phyloP scores from a whole-genome alignment of 2,113 vertebrate species.

The Nipponia nippon region DNA sequence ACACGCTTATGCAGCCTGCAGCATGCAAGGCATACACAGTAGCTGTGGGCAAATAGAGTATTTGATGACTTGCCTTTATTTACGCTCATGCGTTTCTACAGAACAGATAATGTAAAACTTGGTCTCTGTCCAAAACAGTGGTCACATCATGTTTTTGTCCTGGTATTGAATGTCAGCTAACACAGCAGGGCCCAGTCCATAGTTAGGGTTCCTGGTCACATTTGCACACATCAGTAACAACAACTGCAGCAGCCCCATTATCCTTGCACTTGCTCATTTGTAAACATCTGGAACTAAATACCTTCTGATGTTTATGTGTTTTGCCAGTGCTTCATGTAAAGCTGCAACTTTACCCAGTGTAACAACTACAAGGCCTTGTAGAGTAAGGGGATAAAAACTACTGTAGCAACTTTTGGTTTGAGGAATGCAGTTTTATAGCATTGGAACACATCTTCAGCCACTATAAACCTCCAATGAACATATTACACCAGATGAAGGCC shows the following conservation, averaged over 20 bases:
- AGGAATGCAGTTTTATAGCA: neutral
- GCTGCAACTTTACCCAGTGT: neutral
- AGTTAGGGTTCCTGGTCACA: neutral
- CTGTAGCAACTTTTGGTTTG: neutral
- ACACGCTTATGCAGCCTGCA: neutral
- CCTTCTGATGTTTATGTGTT: neutral
- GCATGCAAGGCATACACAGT: neutral
- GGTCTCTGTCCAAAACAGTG: neutral
- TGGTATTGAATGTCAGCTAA: neutral
- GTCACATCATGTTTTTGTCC: neutral
- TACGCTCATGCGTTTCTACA: fast-evolving
- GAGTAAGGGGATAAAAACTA: neutral
- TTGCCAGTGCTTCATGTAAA: neutral
- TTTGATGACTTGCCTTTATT: neutral
- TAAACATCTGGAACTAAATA: neutral
- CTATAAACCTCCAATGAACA: neutral
- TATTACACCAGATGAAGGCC: neutral
- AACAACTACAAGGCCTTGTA: neutral
- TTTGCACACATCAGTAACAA: neutral
- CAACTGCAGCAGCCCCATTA: neutral
- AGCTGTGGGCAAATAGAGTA: neutral
- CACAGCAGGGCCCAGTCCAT: neutral
- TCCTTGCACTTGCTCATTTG: neutral
- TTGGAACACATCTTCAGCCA: neutral
- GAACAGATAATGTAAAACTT: neutral